phyloP scores from a whole-genome alignment of 2,113 vertebrate genomes.

The Pseudopipra pipra region DNA sequence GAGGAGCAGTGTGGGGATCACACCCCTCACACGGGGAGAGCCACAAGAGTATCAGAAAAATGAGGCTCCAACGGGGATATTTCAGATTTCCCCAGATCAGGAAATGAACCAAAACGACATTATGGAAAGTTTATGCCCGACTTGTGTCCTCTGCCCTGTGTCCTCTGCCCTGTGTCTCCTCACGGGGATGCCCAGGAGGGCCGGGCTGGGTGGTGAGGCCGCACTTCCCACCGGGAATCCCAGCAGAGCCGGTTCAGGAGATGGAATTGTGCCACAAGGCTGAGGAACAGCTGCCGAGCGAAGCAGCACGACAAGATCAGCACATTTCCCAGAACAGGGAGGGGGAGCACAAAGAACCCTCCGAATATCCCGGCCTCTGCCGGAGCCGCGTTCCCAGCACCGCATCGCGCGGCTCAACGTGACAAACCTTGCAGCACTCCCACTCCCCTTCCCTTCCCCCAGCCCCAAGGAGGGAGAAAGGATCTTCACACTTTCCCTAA shows the following conservation, averaged over 20 bases:
- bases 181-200: neutral
- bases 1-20: neutral
- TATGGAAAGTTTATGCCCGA: fast-evolving
- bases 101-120: fast-evolving
- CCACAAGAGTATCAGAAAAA: fast-evolving
- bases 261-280: neutral
- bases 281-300: neutral
- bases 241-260: neutral
- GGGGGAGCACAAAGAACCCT: neutral
- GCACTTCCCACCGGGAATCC: neutral
- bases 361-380: neutral
- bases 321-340: neutral
- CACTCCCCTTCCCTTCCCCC: constrained; percentile 58
- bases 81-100: fast-evolving
- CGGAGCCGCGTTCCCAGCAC: constrained; percentile 18
- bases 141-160: neutral
- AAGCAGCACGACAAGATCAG: neutral
- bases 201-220: neutral
- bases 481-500: constrained; percentile 76
- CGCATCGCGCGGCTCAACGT: constrained; percentile 38
- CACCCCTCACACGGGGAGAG: fast-evolving
- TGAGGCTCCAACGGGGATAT: fast-evolving
- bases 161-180: too few species aligned
- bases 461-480: neutral
- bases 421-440: constrained; percentile 62